Evolutionary conservation across 2,797 vertebrate genomes (phyloP), one percentile per base, ranked within the genome.

Genomic region (Tokudaia muenninki): DNA sequence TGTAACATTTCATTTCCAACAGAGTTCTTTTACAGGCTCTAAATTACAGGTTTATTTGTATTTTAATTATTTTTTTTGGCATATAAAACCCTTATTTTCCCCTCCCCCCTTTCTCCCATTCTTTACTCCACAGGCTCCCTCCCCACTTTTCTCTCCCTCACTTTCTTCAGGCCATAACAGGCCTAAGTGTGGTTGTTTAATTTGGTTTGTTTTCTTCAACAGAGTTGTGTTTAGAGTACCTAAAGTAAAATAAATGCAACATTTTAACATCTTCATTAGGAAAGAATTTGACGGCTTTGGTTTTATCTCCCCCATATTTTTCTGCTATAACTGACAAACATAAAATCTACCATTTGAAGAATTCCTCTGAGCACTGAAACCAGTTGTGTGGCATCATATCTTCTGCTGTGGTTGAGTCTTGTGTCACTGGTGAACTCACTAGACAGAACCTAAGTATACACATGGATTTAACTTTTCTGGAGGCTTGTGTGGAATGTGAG

Each of bases 121-220:
- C 41, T 34, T 1, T 31, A 16, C 2, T 31, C 59, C 44, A 3
- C 22, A 17, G 37, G 2, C 9, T 10, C 9, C 8, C 21, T 12
- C 1, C 4, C 1, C 19, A 3, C 17, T 3, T 17, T 65, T 22
- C 1, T 12, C 21, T 17, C 34, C 44, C 14, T 16, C 22, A 3
- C 8, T 37, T n/a, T 26, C 47, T 57, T 65, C 37, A 75, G 2
- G 14, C 24, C 13, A 6, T 1, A 16, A 0, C 34, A 94, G 57
- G 13, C 24, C 44, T 87, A 6, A 2, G 3, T 7, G 34, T 22
- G n/a, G 41, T 61, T 21, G 31, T 22, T 75, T 70, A 24, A 16
- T 50, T 80, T 67, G 47, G 11, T 67, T 75, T 37, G 13, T 44
- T 94, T 79, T 61, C 26, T n/a, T 59, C 34, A 79, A 63, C 24